Base-by-base conservation (phyloP, 1,140 invertebrate species). In the Cyclina sinensis region DNA sequence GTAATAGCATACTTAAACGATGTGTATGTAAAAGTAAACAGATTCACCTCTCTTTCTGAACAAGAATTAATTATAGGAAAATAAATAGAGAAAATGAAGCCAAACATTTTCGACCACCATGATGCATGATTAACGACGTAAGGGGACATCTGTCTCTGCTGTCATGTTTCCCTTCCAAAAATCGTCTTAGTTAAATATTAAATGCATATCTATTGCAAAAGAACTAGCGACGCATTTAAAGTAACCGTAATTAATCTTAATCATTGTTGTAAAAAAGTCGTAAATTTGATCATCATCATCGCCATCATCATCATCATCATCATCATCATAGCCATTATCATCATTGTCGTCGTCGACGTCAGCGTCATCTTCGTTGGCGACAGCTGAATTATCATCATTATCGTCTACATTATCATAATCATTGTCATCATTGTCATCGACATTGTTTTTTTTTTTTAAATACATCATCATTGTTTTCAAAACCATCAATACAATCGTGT, bases 1-100 rank as follows among this genome's bases (percentile, higher is more conserved):
- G n/a, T 7, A 30, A 65, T 21, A 30, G 18, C 65, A 11, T 70
- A 70, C 65, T 70, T 27, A 70, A n/a, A 27, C 11, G 35, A 70
- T 21, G 65, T 37, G 32, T 16, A 14, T 16, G 35, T 37, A 70
- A 70, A 70, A 70, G 37, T 70, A 70, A 70, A 70, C 65, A 70
- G 27, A 16, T 32, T 35, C 65, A 70, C 37, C 1, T 35, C 32
- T 62, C n/a, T n/a, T n/a, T 39, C 21, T 70, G 65, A 70, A 70
- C 37, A 32, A n/a, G 65, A 70, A 70, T 70, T 70, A 70, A 70
- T 70, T 70, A 37, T 70, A 32, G 37, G 27, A 27, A 70, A 70
- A 70, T 70, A 70, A 70, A 70, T 70, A 70, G 5, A 21, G 65
- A 27, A 37, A 37, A n/a, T 21, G 30, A 37, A 70, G 35, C 65